phyloP scores from a whole-genome alignment of 2,797 vertebrate species.

The Bradypus variegatus region DNA sequence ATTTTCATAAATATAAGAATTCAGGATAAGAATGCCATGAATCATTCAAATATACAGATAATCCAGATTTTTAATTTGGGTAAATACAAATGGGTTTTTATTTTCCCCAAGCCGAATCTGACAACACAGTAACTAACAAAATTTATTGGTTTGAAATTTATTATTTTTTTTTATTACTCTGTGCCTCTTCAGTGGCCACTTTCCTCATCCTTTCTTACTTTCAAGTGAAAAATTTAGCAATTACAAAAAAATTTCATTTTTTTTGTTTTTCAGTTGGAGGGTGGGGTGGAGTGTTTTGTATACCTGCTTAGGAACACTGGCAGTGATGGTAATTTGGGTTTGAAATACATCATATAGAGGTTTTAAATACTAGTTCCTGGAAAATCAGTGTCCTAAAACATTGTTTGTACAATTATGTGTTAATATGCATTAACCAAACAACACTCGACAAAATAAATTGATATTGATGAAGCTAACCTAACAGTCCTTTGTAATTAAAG shows the following conservation, averaged over 20 bases:
- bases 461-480: neutral
- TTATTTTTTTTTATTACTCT: neutral
- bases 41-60: slow-evolving; percentile 6
- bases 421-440: neutral
- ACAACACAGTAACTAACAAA: slow-evolving; percentile 1
- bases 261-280: neutral
- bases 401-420: neutral
- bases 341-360: neutral
- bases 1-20: slow-evolving; percentile 14
- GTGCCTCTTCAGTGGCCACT: neutral
- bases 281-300: neutral
- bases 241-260: neutral
- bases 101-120: neutral
- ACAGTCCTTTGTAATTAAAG: neutral
- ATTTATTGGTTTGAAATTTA: slow-evolving; percentile 32
- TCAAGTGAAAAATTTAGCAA: neutral
- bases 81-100: slow-evolving; percentile 23
- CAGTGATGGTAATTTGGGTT: neutral
- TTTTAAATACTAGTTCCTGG: neutral
- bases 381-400: slow-evolving; percentile 25
- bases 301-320: neutral
- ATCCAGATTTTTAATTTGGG: slow-evolving; percentile 18
- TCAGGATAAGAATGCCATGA: neutral
- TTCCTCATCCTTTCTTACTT: neutral
- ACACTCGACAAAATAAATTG: neutral